Evolutionary conservation across 2,888 invertebrate species (phyloP), one percentile per base, ranked within the genome.

Genomic region (Andrena bucephala): DNA sequence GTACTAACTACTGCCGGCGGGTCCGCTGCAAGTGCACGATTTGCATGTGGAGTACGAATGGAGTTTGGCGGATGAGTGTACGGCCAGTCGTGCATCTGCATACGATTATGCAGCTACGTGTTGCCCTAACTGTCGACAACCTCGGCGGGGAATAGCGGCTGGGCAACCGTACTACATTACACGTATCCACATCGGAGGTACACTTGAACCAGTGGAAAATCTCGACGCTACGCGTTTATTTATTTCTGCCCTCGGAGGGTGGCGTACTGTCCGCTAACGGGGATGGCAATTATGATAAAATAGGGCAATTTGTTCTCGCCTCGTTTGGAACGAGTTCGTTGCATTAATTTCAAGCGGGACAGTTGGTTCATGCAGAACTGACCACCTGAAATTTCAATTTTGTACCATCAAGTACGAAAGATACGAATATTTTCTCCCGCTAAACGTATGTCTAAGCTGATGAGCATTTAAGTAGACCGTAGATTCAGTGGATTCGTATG

Each of bases 41-140:
- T 91, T 91, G 90, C 92, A 91, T 92, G 85, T 87, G 86, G 88
- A 91, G 91, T 90, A 91, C 89, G 88, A 91, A 90, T 88, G 86
- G 87, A 90, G 87, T 91, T 87, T 88, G 90, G 85, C 81, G 87
- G 86, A 90, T 86, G 86, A 81, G 85, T 85, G 75, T 85, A 85
- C 80, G 80, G 85, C 67, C 76, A 77, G 85, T 82, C 86, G 81
- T 87, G 86, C 85, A 92, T 91, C 91, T 91, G 89, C 92, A 91
- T 91, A 87, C 90, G 86, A 91, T 91, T 91, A 91, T 91, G 88
- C 91, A 85, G 85, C 87, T 87, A 85, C 89, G 88, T 87, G 90
- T 91, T 90, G 87, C 89, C 83, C 87, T 88, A 91, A 89, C 89
- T 87, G 90, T 86, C 87, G 87, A 87, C 89, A 86, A 87, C 85